phyloP scores from a whole-genome alignment of 30 jellyfish, hydroid and myxozoan genomes.

The Cassiopea xamachana region DNA sequence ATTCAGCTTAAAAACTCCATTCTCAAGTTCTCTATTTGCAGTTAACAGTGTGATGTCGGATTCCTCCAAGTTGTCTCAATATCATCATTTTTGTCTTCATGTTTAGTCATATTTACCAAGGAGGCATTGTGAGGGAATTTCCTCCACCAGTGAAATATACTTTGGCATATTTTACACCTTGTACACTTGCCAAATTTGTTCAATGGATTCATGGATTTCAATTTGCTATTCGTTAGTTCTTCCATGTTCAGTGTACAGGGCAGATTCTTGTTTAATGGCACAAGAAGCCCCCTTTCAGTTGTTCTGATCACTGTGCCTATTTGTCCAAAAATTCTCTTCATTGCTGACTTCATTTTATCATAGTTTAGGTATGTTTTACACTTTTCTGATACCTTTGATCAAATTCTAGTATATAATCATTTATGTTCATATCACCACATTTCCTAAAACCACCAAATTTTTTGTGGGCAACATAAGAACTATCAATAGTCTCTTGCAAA shows the following conservation, averaged over 20 bases:
- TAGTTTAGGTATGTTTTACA: background rate
- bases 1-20: background rate
- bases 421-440: background rate
- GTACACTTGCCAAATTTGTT: background rate
- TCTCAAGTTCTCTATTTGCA: background rate
- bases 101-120: background rate
- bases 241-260: background rate
- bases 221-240: background rate
- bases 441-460: background rate
- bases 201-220: background rate
- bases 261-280: no score
- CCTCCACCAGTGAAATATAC: background rate
- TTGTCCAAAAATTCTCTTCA: background rate
- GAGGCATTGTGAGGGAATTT: background rate
- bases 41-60: background rate
- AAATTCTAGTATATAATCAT: background rate
- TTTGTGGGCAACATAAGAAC: no score
- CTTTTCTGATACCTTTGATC: background rate
- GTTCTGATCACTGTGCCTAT: background rate
- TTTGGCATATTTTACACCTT: background rate
- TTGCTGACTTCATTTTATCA: slow-evolving; percentile 3
- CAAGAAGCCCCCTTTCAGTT: background rate
- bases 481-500: no score
- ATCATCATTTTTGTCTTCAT: background rate
- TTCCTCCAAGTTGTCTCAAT: no score